Percentiles rank a stretch among this genome's conserved stretches.
phyloP scores from a whole-genome alignment of 2,888 invertebrate genomes.

The Buathra laborator region DNA sequence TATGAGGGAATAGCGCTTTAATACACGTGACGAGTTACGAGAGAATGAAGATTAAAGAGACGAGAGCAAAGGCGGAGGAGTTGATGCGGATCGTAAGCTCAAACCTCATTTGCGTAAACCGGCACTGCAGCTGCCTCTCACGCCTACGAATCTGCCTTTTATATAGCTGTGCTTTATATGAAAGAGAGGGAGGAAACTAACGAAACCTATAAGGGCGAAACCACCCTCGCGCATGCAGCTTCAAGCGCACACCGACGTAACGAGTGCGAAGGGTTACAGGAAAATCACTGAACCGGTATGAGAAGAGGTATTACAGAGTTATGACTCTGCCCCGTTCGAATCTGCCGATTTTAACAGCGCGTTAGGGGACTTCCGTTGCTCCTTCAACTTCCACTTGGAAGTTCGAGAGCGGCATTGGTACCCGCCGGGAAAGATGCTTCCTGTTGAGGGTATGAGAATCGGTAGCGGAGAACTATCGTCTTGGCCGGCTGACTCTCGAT shows the following conservation, averaged over 20 bases:
- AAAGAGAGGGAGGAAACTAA: not conserved
- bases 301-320: not conserved
- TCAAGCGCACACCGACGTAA: not conserved
- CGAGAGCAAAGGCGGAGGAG: constrained; percentile 4
- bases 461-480: constrained; percentile 16
- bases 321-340: constrained; percentile 3
- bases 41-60: not conserved
- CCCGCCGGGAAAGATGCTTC: constrained; percentile 18
- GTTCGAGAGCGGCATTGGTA: constrained; percentile 6
- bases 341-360: constrained; percentile 3
- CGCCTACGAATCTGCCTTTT: not conserved
- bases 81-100: not conserved
- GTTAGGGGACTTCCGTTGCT: not conserved
- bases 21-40: not conserved
- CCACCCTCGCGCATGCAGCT: constrained; percentile 3
- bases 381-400: constrained; percentile 23
- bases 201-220: constrained; percentile 3
- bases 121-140: not conserved
- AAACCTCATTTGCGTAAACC: too few relatives aligned
- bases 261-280: not conserved
- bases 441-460: not conserved
- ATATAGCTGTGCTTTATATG: not conserved
- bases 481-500: constrained; percentile 40
- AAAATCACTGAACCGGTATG: constrained; percentile 29
- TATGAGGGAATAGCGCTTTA: not conserved